These are phyloP conservation scores for Forbesichthys papilliferus DNA, from an alignment of 2,113 vertebrate species.

Conservation along the genomic window DNA sequence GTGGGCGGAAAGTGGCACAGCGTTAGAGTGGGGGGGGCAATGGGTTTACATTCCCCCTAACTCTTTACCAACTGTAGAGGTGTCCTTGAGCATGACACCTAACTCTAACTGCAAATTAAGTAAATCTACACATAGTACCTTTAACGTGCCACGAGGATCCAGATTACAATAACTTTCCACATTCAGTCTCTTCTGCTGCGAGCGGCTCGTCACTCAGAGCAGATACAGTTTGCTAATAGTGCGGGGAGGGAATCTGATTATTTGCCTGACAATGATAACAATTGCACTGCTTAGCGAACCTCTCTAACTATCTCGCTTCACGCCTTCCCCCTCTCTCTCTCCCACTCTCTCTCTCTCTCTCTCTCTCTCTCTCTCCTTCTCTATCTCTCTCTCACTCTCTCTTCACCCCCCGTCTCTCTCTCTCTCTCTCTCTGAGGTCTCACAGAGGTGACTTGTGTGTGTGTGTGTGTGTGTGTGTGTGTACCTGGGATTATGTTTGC, in stretches of 20 bases:
- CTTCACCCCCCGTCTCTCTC: conserved; percentile 9
- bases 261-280: conserved; percentile 66
- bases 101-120: no score
- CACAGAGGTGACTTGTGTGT: no score
- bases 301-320: not conserved
- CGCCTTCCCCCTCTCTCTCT: conserved; percentile 13
- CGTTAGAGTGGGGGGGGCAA: not conserved
- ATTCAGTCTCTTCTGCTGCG: conserved; percentile 17
- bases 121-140: no score
- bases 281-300: conserved; percentile 38
- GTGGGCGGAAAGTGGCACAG: no score
- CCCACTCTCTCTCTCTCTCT: conserved; percentile 40
- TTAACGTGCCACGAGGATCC: no score
- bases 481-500: no score
- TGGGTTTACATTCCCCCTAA: not conserved
- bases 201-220: not conserved
- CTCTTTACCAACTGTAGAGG: no score
- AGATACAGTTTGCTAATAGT: conserved; percentile 51
- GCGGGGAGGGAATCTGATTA: conserved; percentile 44
- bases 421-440: not conserved
- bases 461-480: no score
- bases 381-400: conserved; percentile 30
- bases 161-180: not conserved
- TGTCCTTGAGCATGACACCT: no score
- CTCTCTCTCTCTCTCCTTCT: conserved; percentile 4